Evolutionary conservation across 2,888 invertebrate genomes (phyloP).

Genomic region (Ellobium chinense): DNA sequence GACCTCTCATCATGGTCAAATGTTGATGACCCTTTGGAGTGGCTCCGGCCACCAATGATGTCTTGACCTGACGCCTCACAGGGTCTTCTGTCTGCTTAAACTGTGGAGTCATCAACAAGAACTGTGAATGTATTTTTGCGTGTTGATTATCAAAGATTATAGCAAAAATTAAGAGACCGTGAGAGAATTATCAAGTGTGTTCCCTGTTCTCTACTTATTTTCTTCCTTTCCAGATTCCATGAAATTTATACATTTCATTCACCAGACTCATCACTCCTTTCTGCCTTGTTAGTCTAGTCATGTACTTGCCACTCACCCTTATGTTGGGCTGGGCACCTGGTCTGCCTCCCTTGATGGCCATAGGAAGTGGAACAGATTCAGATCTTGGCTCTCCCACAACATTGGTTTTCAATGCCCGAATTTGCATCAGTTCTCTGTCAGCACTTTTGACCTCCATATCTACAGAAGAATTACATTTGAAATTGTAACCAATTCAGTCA

Average conservation of each 20-base stretch:
- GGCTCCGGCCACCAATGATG: conserved; percentile 73
- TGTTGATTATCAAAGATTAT: no score
- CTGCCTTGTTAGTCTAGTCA: no score
- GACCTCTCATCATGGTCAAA: conserved; percentile 71
- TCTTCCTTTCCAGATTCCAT: no score
- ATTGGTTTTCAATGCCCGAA: conserved; percentile 58
- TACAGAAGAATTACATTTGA: no score
- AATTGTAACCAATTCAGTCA: no score
- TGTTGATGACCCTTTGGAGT: conserved; percentile 65
- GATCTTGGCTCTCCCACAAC: conserved; percentile 69
- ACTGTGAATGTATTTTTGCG: no score
- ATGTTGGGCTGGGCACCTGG: conserved; percentile 72
- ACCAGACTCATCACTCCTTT: no score
- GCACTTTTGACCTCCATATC: conserved; percentile 2
- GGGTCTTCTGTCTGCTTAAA: conserved; percentile 74
- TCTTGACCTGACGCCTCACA: conserved; percentile 73
- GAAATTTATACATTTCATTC: no score
- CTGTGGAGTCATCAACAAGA: no score
- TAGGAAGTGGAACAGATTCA: conserved; percentile 69
- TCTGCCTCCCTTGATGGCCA: conserved; percentile 71
- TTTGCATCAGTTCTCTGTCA: conserved; percentile 1
- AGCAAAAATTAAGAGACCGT: no score
- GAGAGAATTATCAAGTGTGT: no score
- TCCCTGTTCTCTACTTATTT: no score
- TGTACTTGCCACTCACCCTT: conserved; percentile 62